A percentile compares a stretch with the other conserved stretches of the same genome.
phyloP scores from a whole-genome alignment of 2,888 invertebrate genomes.

The Mythimna impura region DNA sequence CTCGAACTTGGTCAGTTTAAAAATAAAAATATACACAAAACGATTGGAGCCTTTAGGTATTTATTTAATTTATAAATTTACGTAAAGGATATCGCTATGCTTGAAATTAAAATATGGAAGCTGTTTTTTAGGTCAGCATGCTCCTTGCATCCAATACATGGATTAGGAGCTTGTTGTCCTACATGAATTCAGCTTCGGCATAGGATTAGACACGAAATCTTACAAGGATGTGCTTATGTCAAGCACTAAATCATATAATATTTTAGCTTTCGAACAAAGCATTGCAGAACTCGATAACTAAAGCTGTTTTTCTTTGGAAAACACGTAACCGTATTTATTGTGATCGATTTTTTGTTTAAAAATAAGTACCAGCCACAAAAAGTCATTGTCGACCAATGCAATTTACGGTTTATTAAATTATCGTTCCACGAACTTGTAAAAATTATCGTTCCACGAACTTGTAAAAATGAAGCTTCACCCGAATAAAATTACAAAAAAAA shows the following conservation, averaged over 20 bases:
- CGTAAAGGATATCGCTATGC: background rate
- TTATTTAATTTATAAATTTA: background rate
- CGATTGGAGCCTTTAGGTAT: too few species aligned
- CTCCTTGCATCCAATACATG: slow-evolving; percentile 67
- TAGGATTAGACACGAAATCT: slow-evolving; percentile 29
- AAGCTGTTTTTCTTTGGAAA: slow-evolving; percentile 23
- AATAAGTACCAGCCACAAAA: slow-evolving; percentile 32
- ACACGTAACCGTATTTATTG: slow-evolving; percentile 38
- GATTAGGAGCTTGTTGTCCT: slow-evolving; percentile 70
- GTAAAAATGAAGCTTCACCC: slow-evolving; percentile 31
- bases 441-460: slow-evolving; percentile 25
- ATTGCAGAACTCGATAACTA: background rate
- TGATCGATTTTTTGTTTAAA: slow-evolving; percentile 43
- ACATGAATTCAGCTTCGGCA: slow-evolving; percentile 35
- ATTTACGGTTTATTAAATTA: slow-evolving; percentile 32
- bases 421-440: slow-evolving; percentile 40
- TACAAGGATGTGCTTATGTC: background rate
- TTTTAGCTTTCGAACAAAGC: slow-evolving; percentile 20
- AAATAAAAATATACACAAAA: too few species aligned
- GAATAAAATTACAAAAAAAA: slow-evolving; percentile 35
- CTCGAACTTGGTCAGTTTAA: too few species aligned
- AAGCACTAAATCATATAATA: background rate
- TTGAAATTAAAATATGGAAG: background rate
- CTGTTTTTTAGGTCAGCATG: slow-evolving; percentile 75
- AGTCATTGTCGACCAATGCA: slow-evolving; percentile 5